These are phyloP conservation scores for Seriola rivoliana DNA, from an alignment of 2,113 vertebrate genomes.

Conservation along the genomic window DNA sequence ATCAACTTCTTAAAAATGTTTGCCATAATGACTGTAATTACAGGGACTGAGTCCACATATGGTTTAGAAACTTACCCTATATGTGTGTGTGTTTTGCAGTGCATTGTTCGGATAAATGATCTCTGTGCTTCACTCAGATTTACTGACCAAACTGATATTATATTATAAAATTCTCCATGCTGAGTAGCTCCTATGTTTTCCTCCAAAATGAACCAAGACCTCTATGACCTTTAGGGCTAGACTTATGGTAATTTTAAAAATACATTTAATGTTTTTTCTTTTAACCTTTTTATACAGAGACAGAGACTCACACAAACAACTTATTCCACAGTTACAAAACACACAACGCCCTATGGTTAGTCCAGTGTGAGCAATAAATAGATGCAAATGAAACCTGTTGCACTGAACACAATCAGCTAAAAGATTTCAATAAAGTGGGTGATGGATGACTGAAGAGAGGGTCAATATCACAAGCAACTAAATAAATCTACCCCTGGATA, in stretches of 20 bases:
- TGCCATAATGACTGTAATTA: not conserved
- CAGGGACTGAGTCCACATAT: not conserved
- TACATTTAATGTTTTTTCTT: not conserved
- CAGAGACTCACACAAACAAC: not conserved
- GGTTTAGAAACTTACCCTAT: not conserved
- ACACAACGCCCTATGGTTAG: not conserved
- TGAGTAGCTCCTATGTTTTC: not conserved
- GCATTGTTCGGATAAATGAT: not conserved
- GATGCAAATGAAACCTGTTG: not conserved
- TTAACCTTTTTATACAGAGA: not conserved
- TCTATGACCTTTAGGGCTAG: not conserved
- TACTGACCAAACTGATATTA: not conserved
- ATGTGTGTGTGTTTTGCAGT: not conserved
- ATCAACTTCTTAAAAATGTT: not conserved
- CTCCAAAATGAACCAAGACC: not conserved
- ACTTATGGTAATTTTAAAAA: not conserved
- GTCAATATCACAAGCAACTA: not conserved
- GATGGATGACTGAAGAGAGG: not conserved
- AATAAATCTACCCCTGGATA: conserved; percentile 14
- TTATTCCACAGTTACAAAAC: not conserved
- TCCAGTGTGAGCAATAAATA: not conserved
- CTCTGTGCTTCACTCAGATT: not conserved
- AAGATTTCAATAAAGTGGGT: not conserved
- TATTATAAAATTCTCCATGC: not conserved
- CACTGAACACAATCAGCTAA: not conserved